Conservation (phyloP, 2,888 invertebrate species). For the Harmothoe impar region DNA sequence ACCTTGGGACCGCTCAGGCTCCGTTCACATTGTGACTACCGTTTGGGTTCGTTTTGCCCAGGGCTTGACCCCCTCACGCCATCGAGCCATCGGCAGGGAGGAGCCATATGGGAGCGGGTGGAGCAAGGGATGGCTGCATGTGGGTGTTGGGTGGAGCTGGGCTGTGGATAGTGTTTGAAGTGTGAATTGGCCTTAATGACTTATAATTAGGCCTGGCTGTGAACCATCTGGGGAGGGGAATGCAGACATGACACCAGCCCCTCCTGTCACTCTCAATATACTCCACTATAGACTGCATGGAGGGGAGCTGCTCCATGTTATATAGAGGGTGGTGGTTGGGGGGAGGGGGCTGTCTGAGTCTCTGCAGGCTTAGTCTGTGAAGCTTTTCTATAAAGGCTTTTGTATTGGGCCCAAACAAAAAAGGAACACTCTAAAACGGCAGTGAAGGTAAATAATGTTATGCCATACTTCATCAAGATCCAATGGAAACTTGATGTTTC, state of each 20-base stretch:
- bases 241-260: background rate
- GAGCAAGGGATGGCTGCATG: background rate
- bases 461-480: no score
- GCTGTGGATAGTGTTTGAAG: slow-evolving; percentile 35
- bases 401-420: no score
- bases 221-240: slow-evolving; percentile 25
- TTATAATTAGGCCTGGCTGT: background rate
- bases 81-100: slow-evolving; percentile 4
- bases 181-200: slow-evolving; percentile 54
- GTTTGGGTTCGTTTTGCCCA: slow-evolving; percentile 26
- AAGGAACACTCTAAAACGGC: no score
- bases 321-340: no score
- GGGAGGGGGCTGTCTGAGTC: no score
- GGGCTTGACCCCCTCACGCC: slow-evolving; percentile 44
- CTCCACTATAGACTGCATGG: background rate
- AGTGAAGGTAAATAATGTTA: no score
- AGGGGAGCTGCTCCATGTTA: no score
- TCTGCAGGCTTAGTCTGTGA: no score
- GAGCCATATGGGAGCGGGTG: slow-evolving; percentile 49
- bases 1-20: background rate
- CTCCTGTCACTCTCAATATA: slow-evolving; percentile 1
- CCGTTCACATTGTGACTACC: background rate
- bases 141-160: background rate
- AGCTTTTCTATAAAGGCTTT: no score
- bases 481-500: no score